These are phyloP conservation scores for Brachionus rubens DNA, from an alignment of 1,140 invertebrate genomes.

Conservation along the genomic window DNA sequence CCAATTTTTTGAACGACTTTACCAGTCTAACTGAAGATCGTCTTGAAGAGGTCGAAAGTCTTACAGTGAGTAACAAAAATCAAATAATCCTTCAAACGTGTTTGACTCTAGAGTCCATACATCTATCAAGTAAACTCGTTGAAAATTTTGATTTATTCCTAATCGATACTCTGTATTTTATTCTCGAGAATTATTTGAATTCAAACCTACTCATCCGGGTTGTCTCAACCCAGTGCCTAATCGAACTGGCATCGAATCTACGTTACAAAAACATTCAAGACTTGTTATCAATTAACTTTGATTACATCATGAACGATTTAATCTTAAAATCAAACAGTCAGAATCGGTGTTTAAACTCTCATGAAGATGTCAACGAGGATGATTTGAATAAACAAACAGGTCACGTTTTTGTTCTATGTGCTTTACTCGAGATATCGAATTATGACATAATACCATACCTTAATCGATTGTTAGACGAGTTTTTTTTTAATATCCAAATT, in stretches of 20 bases:
- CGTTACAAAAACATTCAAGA: constrained; percentile 24
- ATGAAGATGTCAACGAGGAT: not conserved
- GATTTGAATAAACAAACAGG: constrained; percentile 18
- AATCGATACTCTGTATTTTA: constrained; percentile 31
- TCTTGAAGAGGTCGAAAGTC: not conserved
- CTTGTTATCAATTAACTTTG: constrained; percentile 29
- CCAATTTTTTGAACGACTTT: constrained; percentile 4
- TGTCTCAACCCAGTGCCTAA: constrained; percentile 24
- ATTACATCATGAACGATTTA: constrained; percentile 44
- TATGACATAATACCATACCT: constrained; percentile 18
- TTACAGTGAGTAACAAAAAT: not conserved
- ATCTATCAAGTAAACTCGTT: not conserved
- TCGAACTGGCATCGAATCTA: constrained; percentile 8
- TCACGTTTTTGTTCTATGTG: constrained; percentile 34
- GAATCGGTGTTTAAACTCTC: not conserved
- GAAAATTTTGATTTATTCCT: not conserved
- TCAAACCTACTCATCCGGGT: not conserved
- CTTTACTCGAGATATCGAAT: constrained; percentile 36
- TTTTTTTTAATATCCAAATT: constrained; percentile 24
- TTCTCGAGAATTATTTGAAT: constrained; percentile 19
- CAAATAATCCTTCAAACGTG: constrained; percentile 13
- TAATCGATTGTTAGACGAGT: constrained; percentile 15
- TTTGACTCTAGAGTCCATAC: constrained; percentile 2
- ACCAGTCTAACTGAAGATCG: not conserved
- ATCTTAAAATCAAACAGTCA: constrained; percentile 14